Evolutionary conservation across 2,797 vertebrate species (phyloP).

Genomic region (Manis pentadactyla): DNA sequence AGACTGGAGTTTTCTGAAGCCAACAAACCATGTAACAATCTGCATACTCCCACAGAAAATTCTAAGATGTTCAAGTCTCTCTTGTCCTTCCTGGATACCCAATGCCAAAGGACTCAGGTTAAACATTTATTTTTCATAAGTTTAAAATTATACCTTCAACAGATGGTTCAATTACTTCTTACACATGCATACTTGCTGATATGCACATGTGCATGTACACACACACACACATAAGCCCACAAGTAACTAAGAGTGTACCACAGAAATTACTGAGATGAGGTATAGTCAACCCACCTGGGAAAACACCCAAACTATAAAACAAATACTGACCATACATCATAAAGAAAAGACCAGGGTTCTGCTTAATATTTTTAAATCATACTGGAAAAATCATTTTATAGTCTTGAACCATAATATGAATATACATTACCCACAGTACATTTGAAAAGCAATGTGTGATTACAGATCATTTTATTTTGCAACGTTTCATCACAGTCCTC

Average conservation of each 20-base stretch:
- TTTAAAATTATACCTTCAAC: background rate
- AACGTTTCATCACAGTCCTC: background rate
- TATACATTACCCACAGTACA: background rate
- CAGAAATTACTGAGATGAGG: background rate
- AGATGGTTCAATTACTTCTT: background rate
- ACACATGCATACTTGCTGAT: accelerated
- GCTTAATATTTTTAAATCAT: constrained; percentile 2
- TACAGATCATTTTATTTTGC: background rate
- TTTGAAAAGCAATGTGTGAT: background rate
- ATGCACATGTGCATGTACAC: accelerated
- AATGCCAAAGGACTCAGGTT: background rate
- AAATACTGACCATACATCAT: background rate
- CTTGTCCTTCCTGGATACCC: background rate
- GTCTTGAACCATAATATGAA: background rate
- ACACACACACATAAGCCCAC: background rate
- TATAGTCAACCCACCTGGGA: background rate
- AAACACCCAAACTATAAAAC: background rate
- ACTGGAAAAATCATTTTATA: background rate
- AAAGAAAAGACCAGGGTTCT: background rate
- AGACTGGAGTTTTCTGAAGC: background rate
- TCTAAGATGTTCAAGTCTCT: background rate
- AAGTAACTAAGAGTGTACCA: background rate
- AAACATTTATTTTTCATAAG: background rate
- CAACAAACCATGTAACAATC: background rate
- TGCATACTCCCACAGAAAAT: background rate